Evolutionary conservation across 2,888 invertebrate genomes (phyloP).

Genomic region (Notodonta ziczac): DNA sequence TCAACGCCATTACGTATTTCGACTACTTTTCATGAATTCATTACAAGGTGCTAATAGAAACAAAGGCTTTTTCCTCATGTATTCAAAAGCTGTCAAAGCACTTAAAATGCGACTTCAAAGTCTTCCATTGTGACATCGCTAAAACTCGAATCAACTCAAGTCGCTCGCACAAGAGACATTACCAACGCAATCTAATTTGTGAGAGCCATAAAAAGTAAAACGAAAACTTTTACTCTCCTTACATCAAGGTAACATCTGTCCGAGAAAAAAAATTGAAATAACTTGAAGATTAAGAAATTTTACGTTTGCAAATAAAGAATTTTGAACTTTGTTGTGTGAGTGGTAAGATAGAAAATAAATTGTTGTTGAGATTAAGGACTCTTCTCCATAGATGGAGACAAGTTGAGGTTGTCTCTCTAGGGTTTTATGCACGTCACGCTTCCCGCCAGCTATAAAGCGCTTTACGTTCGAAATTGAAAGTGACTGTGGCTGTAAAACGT

Average conservation of each 20-base stretch:
- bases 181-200: conserved; percentile 43
- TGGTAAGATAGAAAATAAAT: conserved; percentile 39
- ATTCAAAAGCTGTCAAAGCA: too few species aligned
- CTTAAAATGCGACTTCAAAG: conserved; percentile 9
- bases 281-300: conserved; percentile 54
- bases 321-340: conserved; percentile 24
- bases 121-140: conserved; percentile 17
- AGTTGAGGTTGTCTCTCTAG: conserved; percentile 58
- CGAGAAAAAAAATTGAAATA: conserved; percentile 54
- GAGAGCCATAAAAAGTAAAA: conserved; percentile 56
- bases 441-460: conserved; percentile 71
- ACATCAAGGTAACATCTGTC: conserved; percentile 63
- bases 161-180: conserved; percentile 18
- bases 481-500: conserved; percentile 79
- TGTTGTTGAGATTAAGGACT: conserved; percentile 39
- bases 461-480: conserved; percentile 80
- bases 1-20: too few species aligned
- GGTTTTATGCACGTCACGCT: conserved; percentile 76
- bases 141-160: conserved; percentile 24
- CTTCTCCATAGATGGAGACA: conserved; percentile 61
- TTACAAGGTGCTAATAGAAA: too few species aligned
- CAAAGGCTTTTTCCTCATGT: too few species aligned
- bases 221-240: conserved; percentile 56
- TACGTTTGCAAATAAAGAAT: conserved; percentile 23
- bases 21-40: too few species aligned